A percentile compares a stretch with the other conserved stretches of the same genome.
Conservation (phyloP, 2,797 vertebrate species). For the Rhynchotus rufescens region DNA sequence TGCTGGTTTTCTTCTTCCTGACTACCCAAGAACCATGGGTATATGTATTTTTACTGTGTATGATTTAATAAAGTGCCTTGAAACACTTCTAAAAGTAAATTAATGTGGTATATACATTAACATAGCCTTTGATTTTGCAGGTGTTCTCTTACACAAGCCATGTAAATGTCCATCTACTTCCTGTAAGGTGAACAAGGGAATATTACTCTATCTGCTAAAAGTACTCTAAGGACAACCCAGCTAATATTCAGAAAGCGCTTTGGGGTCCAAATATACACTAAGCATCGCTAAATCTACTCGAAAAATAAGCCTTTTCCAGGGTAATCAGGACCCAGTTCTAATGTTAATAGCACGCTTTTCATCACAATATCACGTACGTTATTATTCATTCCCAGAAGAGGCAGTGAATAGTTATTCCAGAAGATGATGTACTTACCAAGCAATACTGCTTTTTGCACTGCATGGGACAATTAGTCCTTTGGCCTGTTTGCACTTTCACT, state of each 20-base stretch:
- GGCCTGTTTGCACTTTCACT: constrained; percentile 67
- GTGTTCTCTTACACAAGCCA: not conserved
- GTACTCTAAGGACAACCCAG: constrained; percentile 58
- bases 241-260: constrained; percentile 66
- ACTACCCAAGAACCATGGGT: not conserved
- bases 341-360: constrained; percentile 39
- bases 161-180: not conserved
- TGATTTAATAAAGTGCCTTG: constrained; percentile 15
- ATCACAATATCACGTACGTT: constrained; percentile 4
- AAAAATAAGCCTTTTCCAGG: constrained; percentile 38
- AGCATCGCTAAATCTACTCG: constrained; percentile 60
- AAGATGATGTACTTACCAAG: constrained; percentile 69
- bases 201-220: constrained; percentile 56
- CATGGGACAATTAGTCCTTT: constrained; percentile 58
- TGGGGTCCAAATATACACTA: constrained; percentile 60
- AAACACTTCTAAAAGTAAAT: constrained; percentile 12
- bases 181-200: constrained; percentile 43
- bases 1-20: not conserved
- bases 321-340: constrained; percentile 37
- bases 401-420: not conserved
- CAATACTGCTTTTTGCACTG: constrained; percentile 74
- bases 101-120: constrained; percentile 1
- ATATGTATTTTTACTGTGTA: not conserved
- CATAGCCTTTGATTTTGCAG: constrained; percentile 32
- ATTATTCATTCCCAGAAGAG: not conserved